A percentile compares a stretch with the other conserved stretches of the same genome.
These are phyloP conservation scores for Brachyhypopomus gauderio DNA, from an alignment of 2,113 vertebrate species.

Conservation along the genomic window DNA sequence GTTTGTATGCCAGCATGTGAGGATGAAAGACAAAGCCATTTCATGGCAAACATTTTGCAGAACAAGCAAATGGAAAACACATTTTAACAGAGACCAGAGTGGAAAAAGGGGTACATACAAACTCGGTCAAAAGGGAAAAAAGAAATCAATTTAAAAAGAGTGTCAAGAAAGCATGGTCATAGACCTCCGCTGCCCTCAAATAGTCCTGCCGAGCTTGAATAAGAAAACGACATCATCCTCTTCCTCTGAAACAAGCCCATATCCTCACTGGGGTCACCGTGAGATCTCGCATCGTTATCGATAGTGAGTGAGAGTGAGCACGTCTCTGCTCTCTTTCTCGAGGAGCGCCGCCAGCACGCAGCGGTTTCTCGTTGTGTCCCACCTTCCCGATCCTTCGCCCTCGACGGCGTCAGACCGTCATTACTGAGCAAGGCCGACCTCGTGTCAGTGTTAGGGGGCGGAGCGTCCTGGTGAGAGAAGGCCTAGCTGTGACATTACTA, in stretches of 20 bases:
- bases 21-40: conserved; percentile 43
- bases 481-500: conserved; percentile 20
- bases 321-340: conserved; percentile 14
- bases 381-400: background rate
- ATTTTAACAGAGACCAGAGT: conserved; percentile 21
- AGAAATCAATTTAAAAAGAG: conserved; percentile 32
- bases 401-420: too few species aligned
- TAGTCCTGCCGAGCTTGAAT: conserved; percentile 14
- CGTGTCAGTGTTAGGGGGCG: conserved; percentile 23
- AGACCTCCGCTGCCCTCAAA: background rate
- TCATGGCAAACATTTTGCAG: conserved; percentile 37
- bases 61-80: conserved; percentile 30
- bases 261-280: conserved; percentile 30
- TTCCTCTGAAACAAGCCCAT: conserved; percentile 26
- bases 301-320: conserved; percentile 38
- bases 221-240: conserved; percentile 22
- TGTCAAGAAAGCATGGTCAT: conserved; percentile 25
- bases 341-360: background rate
- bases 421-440: conserved; percentile 4
- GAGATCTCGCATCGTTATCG: conserved; percentile 28
- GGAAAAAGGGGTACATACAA: conserved; percentile 36
- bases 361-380: conserved; percentile 19
- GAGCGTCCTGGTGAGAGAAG: conserved; percentile 23
- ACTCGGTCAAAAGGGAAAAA: conserved; percentile 47
- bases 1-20: conserved; percentile 28